Conservation (phyloP, 1,140 invertebrate genomes). For the Magallana ariakensis region DNA sequence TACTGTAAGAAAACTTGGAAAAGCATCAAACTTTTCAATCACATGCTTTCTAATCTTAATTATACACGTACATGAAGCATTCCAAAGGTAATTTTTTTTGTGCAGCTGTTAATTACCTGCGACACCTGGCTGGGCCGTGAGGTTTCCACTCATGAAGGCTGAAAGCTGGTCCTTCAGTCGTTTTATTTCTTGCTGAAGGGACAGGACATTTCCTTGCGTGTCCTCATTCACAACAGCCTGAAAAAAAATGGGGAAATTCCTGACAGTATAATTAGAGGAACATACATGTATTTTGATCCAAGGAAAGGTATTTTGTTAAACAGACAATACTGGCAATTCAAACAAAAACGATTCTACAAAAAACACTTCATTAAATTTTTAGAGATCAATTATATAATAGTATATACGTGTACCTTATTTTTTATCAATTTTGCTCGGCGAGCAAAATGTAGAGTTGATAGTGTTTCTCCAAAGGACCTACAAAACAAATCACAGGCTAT, state of each 20-base stretch:
- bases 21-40: too few species aligned
- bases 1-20: too few species aligned
- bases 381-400: too few species aligned
- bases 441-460: constrained; percentile 77
- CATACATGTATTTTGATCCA: too few species aligned
- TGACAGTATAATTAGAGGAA: too few species aligned
- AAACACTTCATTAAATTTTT: too few species aligned
- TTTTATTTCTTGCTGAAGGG: constrained; percentile 74
- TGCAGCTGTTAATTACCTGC: not conserved
- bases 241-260: not conserved
- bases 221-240: constrained; percentile 78
- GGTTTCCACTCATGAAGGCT: constrained; percentile 38
- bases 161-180: constrained; percentile 68
- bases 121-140: not conserved
- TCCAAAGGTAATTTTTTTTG: too few species aligned
- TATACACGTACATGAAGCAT: too few species aligned
- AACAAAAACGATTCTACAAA: too few species aligned
- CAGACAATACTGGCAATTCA: too few species aligned
- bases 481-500: constrained; percentile 15
- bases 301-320: too few species aligned
- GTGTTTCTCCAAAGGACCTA: constrained; percentile 77
- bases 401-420: constrained; percentile 71
- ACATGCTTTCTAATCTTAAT: too few species aligned
- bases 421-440: constrained; percentile 77
- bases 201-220: constrained; percentile 70